A percentile compares a stretch with the other conserved stretches of the same genome.
Conservation (phyloP, 2,888 invertebrate genomes). For the Drosophila kanekoi region DNA sequence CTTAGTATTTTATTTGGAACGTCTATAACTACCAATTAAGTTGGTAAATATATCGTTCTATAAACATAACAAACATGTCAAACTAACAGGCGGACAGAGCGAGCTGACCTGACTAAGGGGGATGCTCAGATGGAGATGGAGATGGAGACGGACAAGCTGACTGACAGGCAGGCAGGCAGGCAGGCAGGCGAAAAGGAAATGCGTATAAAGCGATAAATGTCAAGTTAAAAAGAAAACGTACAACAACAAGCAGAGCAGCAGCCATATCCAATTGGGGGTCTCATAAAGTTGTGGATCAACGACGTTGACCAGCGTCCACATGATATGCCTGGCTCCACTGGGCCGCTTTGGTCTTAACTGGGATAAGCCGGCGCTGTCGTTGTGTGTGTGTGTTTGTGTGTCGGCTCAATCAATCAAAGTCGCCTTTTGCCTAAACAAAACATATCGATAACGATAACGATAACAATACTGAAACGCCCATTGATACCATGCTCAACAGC, state of each 20-base stretch:
- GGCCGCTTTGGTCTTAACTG: slow-evolving; percentile 14
- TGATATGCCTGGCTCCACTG: no score
- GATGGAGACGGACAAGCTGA: slow-evolving; percentile 21
- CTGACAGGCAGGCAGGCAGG: slow-evolving; percentile 28
- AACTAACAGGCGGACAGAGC: slow-evolving; percentile 31
- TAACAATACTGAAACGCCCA: slow-evolving; percentile 31
- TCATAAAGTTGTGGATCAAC: slow-evolving; percentile 21
- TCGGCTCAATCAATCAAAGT: slow-evolving; percentile 70
- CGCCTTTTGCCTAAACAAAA: slow-evolving; percentile 45
- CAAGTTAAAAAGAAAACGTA: slow-evolving; percentile 63
- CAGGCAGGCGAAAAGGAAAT: slow-evolving; percentile 37
- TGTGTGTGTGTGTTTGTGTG: slow-evolving; percentile 15
- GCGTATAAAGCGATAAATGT: slow-evolving; percentile 79
- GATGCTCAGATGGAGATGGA: background rate
- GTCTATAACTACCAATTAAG: slow-evolving; percentile 77
- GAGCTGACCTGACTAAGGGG: background rate
- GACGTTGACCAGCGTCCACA: slow-evolving; percentile 12
- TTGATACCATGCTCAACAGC: slow-evolving; percentile 24
- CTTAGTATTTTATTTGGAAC: slow-evolving; percentile 44
- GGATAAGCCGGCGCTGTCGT: slow-evolving; percentile 4
- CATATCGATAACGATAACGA: slow-evolving; percentile 63
- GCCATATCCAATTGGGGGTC: slow-evolving; percentile 12
- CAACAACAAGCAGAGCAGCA: slow-evolving; percentile 17
- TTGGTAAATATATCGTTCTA: slow-evolving; percentile 67
- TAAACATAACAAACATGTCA: slow-evolving; percentile 64